These are phyloP conservation scores for Agrotis exclamationis DNA, from an alignment of 2,888 invertebrate genomes.

Conservation along the genomic window DNA sequence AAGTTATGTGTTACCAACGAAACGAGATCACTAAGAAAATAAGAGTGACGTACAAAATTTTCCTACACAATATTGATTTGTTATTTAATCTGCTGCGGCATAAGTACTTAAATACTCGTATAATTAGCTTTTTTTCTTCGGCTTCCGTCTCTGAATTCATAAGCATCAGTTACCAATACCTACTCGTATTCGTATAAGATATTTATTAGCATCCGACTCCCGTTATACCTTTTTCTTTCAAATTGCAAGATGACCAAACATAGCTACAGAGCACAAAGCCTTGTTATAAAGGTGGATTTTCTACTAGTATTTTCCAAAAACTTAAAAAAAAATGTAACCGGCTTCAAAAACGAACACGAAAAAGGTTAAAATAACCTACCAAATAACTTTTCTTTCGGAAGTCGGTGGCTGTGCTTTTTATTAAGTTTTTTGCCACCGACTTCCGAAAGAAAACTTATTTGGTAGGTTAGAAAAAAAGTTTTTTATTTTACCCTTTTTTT, in stretches of 20 bases:
- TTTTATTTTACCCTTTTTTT: too few relatives aligned
- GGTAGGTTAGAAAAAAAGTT: too few relatives aligned
- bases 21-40: slow-evolving; percentile 41
- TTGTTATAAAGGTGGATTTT: neutral
- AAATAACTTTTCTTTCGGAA: too few relatives aligned
- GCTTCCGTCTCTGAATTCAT: slow-evolving; percentile 16
- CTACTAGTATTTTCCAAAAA: neutral
- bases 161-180: slow-evolving; percentile 24
- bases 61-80: slow-evolving; percentile 13
- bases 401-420: too few relatives aligned
- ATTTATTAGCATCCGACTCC: slow-evolving; percentile 6
- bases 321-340: too few relatives aligned
- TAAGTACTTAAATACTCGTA: neutral
- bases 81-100: neutral
- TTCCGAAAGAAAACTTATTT: too few relatives aligned
- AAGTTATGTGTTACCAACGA: slow-evolving; percentile 60
- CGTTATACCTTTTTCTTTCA: slow-evolving; percentile 26
- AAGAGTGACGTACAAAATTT: neutral
- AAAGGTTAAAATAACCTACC: too few relatives aligned
- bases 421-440: too few relatives aligned
- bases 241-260: neutral
- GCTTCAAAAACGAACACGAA: too few relatives aligned
- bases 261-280: neutral
- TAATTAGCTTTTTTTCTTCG: slow-evolving; percentile 28
- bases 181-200: neutral